Evolutionary conservation across 64 coral and sea anemone genomes (phyloP).

Genomic region (Dendronephthya gigantea): DNA sequence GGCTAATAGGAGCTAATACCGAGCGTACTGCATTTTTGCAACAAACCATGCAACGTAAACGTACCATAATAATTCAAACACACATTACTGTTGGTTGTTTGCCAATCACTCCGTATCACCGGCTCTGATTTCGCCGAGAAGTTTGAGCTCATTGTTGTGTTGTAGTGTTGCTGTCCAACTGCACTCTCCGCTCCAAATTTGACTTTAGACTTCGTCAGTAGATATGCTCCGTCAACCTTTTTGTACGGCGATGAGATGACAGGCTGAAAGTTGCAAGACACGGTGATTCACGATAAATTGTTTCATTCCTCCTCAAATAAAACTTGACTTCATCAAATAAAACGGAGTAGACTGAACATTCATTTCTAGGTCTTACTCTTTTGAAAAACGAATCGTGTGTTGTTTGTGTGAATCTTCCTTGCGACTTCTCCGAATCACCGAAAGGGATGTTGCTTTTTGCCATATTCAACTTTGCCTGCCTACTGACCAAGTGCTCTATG

Average conservation of each 20-base stretch:
- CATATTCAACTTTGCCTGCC: slow-evolving; percentile 54
- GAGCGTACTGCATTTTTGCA: no score
- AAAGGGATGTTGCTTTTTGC: slow-evolving; percentile 64
- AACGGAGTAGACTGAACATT: not conserved
- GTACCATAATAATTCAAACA: slow-evolving; percentile 65
- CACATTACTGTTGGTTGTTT: slow-evolving; percentile 58
- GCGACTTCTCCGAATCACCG: slow-evolving; percentile 57
- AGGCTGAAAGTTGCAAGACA: no score
- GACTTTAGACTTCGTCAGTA: not conserved
- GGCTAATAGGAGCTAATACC: no score
- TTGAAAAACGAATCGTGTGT: slow-evolving; percentile 76
- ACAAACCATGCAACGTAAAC: no score
- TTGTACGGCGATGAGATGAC: not conserved
- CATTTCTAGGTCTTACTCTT: slow-evolving; percentile 42
- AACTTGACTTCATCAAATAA: not conserved
- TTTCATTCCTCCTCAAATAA: no score
- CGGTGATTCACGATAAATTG: no score
- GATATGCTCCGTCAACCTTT: not conserved
- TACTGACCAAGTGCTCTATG: slow-evolving; percentile 1
- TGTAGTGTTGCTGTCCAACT: slow-evolving; percentile 38
- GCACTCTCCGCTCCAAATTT: not conserved
- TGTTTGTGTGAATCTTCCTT: slow-evolving; percentile 62
- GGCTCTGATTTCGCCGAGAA: slow-evolving; percentile 39
- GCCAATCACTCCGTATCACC: slow-evolving; percentile 37
- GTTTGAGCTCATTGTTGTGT: slow-evolving; percentile 85